Percentiles rank a stretch among this genome's conserved stretches.
phyloP scores from a whole-genome alignment of 1,140 invertebrate genomes.

The Conopomorpha cramerella region DNA sequence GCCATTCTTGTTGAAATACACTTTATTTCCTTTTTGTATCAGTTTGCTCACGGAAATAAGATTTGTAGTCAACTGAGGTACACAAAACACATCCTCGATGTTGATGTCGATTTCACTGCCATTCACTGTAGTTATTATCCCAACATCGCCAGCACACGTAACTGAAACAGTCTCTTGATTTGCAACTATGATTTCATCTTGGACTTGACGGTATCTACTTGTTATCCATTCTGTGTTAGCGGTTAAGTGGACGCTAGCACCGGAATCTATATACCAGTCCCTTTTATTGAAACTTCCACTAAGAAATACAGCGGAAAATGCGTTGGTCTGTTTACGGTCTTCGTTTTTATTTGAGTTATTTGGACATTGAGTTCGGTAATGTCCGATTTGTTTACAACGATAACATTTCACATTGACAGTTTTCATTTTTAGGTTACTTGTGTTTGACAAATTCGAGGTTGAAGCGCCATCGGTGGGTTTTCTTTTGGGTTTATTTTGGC shows the following conservation, averaged over 20 bases:
- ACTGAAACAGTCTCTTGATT: conserved; percentile 10
- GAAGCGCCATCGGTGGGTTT: too few species aligned
- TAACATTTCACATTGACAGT: conserved; percentile 12
- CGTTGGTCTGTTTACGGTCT: conserved; percentile 8
- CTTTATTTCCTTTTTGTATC: conserved; percentile 17
- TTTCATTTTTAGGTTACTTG: too few species aligned
- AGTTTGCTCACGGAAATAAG: conserved; percentile 16
- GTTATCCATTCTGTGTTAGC: conserved; percentile 9
- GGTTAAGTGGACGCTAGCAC: conserved; percentile 20
- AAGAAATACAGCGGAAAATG: conserved; percentile 14
- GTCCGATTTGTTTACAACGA: conserved; percentile 11
- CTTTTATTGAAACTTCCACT: conserved; percentile 10
- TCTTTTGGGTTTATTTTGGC: too few species aligned
- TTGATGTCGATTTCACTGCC: conserved; percentile 6
- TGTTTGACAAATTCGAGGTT: too few species aligned
- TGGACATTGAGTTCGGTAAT: conserved; percentile 12
- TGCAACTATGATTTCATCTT: conserved; percentile 11
- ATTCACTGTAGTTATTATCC: conserved; percentile 6
- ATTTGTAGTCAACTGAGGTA: conserved; percentile 17
- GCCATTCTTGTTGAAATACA: conserved; percentile 7
- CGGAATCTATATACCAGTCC: conserved; percentile 23
- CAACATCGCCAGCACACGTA: conserved; percentile 11
- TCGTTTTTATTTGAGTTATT: too few species aligned
- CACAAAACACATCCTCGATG: conserved; percentile 10
- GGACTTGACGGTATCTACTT: conserved; percentile 5